Evolutionary conservation across 2,797 vertebrate species (phyloP).

Genomic region (Cebuella pygmaea): DNA sequence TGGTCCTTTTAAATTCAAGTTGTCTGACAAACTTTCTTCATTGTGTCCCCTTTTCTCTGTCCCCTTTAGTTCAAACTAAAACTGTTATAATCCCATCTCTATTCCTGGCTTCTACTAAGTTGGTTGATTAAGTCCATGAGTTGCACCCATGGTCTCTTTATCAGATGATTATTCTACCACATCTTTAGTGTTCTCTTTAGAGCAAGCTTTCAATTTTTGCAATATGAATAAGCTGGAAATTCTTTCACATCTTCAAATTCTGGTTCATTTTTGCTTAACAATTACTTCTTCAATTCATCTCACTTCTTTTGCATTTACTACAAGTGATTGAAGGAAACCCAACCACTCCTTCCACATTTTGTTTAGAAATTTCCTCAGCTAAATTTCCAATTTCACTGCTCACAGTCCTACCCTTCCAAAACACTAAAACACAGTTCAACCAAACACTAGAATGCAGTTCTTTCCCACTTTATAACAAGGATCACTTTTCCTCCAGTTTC

Average conservation of each 20-base stretch:
- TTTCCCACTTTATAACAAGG: neutral
- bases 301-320: neutral
- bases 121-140: neutral
- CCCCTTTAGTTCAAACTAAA: neutral
- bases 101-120: neutral
- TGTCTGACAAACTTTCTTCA: neutral
- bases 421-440: neutral
- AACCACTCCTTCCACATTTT: neutral
- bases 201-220: neutral
- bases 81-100: neutral
- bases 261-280: neutral
- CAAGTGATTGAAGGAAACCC: neutral
- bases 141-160: neutral
- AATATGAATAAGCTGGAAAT: neutral
- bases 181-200: neutral
- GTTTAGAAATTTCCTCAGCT: neutral
- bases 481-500: neutral
- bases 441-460: neutral
- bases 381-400: neutral
- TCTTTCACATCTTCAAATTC: neutral
- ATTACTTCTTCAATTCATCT: neutral
- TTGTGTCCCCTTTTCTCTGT: neutral
- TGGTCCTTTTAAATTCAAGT: neutral
- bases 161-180: neutral
- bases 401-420: neutral